phyloP scores from a whole-genome alignment of 2,113 vertebrate species.

The Isurus oxyrinchus region DNA sequence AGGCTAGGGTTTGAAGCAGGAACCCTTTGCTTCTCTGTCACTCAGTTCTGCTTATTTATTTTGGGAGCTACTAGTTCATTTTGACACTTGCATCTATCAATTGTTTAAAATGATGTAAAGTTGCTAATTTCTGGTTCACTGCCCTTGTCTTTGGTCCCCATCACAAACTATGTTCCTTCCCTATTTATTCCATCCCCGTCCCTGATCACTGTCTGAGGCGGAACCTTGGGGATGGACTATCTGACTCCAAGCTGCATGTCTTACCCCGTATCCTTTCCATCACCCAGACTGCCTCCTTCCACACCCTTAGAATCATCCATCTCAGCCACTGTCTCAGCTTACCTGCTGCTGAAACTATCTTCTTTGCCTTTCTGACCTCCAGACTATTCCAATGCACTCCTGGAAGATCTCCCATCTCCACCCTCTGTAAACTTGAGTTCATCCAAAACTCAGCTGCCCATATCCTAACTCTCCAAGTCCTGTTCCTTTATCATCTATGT shows the following conservation, averaged over 20 bases:
- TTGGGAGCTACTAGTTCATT: neutral
- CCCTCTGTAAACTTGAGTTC: neutral
- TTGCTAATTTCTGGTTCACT: neutral
- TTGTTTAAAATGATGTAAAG: neutral
- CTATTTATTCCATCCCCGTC: neutral
- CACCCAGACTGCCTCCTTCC: neutral
- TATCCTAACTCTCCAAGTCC: neutral
- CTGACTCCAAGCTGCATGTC: neutral
- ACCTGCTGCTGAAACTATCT: neutral
- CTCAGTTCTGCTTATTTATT: neutral
- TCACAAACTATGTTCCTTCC: neutral
- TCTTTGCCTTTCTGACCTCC: neutral
- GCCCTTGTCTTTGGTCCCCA: neutral
- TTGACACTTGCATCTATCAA: neutral
- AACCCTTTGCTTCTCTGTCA: neutral
- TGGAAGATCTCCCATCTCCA: neutral
- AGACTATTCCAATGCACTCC: neutral
- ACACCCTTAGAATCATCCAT: neutral
- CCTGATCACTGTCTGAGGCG: neutral
- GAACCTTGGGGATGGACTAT: too few relatives aligned
- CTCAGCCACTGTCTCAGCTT: neutral
- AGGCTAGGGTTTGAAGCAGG: neutral
- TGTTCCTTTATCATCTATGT: neutral
- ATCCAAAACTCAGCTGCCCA: neutral
- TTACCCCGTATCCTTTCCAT: neutral